Base-by-base conservation (phyloP, 2,797 vertebrate genomes). In the Lutjanus argentimaculatus region DNA sequence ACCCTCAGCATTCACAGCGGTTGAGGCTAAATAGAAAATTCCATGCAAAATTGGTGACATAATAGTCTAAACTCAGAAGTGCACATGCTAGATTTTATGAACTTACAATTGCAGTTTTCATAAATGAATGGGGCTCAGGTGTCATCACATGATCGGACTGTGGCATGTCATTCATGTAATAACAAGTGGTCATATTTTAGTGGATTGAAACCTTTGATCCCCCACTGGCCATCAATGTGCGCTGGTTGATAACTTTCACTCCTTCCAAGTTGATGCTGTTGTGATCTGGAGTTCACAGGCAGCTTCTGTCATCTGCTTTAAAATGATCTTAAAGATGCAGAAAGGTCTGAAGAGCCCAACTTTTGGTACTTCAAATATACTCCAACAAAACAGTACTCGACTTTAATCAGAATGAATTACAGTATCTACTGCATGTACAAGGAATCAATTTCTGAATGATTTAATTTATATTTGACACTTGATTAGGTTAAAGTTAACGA, bases 11-110 rank as follows among this genome's bases (percentile, higher is more conserved):
- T 78, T 67, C 12, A 58, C 65, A n/a, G 83, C 4, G 0, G 7
- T 48, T 63, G 8, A 45, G 6, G 7, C 16, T 13, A 55, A 79
- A 74, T 62, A 53, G 46, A 63, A 63, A 72, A 63, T 57, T 9
- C 14, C 12, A 6, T 53, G 30, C 1, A 7, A 74, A 69, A 66
- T 55, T 10, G 25, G 12, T 58, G 43, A 73, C 3, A n/a, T 36
- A n/a, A 62, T 67, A 22, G 64, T 62, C 40, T 65, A 61, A 55
- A 72, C n/a, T 40, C 7, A 42, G 49, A 61, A 3, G 9, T 65
- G 13, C 0, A 16, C 1, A 0, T 9, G 11, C 0, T 22, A 5
- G 22, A 46, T 77, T 45, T 56, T 40, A 21, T 53, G 17, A 36
- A 63, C 49, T 49, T 55, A 67, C 2, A 30, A 16, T n/a, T 12